Evolutionary conservation across 2,113 vertebrate genomes (phyloP).

Genomic region (Hemiprocne comata): DNA sequence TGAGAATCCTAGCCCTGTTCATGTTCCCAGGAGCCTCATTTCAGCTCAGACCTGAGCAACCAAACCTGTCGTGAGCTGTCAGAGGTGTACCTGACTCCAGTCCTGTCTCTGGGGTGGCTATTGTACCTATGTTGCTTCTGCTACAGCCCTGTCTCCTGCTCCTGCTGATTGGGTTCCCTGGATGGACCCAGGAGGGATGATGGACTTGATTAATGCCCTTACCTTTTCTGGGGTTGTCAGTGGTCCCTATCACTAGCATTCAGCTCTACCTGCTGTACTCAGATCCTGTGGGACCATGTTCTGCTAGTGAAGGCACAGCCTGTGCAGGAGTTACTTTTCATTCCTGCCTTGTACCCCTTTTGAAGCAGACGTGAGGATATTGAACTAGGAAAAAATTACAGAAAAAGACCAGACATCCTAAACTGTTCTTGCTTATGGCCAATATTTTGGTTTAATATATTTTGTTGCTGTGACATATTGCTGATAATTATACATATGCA

Average conservation of each 20-base stretch:
- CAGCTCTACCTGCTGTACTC: neutral
- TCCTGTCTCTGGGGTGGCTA: too few species aligned
- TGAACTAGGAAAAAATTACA: neutral
- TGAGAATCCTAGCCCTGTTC: fast-evolving
- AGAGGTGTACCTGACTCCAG: too few species aligned
- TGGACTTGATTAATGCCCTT: neutral
- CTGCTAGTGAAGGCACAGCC: fast-evolving
- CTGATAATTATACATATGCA: fast-evolving
- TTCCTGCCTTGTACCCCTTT: neutral
- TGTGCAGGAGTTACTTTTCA: fast-evolving
- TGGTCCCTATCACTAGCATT: neutral
- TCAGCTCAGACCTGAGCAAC: neutral
- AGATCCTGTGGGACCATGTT: fast-evolving
- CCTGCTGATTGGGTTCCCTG: neutral
- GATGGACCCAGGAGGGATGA: neutral
- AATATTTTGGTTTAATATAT: neutral
- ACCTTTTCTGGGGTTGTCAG: neutral
- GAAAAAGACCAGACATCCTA: neutral
- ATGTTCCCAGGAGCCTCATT: neutral
- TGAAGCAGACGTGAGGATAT: neutral
- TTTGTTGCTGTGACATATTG: neutral
- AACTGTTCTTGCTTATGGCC: neutral
- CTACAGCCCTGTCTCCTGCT: neutral
- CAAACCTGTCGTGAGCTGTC: neutral
- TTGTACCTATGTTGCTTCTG: fast-evolving